Evolutionary conservation across 2,797 vertebrate genomes (phyloP).

Genomic region (Orientallactaga sibirica): DNA sequence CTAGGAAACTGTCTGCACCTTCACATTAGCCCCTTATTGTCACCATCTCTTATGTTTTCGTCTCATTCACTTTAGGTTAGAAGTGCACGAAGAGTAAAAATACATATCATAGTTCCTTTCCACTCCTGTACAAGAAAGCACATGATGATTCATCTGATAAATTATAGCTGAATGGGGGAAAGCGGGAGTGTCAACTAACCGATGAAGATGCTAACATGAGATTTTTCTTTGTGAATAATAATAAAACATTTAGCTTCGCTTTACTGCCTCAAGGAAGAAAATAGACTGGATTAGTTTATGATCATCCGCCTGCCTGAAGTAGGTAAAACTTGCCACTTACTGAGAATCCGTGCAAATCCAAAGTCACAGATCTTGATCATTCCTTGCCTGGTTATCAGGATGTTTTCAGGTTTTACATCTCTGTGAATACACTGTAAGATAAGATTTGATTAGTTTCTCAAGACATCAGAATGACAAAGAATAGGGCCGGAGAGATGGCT

Average conservation of each 20-base stretch:
- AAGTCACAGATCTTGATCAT: constrained; percentile 96
- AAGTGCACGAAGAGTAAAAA: constrained; percentile 44
- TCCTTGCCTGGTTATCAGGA: constrained; percentile 94
- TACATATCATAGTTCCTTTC: constrained; percentile 19
- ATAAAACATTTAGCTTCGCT: neutral
- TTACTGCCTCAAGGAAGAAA: constrained; percentile 36
- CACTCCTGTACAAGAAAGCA: neutral
- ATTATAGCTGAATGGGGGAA: neutral
- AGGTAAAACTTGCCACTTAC: constrained; percentile 86
- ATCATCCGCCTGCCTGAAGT: neutral
- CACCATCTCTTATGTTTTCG: constrained; percentile 1
- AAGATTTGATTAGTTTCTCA: constrained; percentile 52
- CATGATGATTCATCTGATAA: neutral
- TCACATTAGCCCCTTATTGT: constrained; percentile 15
- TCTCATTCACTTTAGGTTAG: constrained; percentile 4
- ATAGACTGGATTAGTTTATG: neutral
- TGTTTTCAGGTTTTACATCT: constrained; percentile 95
- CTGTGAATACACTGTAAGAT: constrained; percentile 90
- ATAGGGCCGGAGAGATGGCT: neutral
- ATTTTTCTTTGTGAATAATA: neutral
- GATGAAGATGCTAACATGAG: constrained; percentile 4
- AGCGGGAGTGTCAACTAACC: neutral
- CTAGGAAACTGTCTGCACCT: neutral
- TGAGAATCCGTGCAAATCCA: constrained; percentile 94
- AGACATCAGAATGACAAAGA: constrained; percentile 7